A percentile compares a stretch with the other conserved stretches of the same genome.
phyloP scores from a whole-genome alignment of 2,113 vertebrate genomes.

The Syngnathoides biaculeatus region DNA sequence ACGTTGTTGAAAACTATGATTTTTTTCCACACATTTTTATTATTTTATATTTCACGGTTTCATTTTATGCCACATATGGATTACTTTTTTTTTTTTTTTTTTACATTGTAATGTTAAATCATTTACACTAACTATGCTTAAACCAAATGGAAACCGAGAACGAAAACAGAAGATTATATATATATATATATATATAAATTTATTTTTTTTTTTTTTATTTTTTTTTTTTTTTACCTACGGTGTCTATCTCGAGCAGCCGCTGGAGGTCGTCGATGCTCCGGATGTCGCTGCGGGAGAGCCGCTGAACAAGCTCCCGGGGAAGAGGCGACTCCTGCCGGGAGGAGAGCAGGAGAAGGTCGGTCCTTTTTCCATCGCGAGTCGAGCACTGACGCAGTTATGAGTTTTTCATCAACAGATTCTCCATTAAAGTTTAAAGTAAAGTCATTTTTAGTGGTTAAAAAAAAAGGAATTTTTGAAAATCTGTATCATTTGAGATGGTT shows the following conservation, averaged over 20 bases:
- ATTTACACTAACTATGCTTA: neutral
- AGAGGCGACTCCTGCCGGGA: slow-evolving; percentile 84
- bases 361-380: neutral
- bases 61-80: too few relatives aligned
- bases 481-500: neutral
- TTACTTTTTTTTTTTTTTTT: too few relatives aligned
- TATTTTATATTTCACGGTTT: too few relatives aligned
- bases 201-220: too few relatives aligned
- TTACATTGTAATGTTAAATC: too few relatives aligned
- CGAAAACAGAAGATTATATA: neutral
- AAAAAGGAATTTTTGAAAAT: neutral
- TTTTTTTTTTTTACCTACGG: slow-evolving; percentile 94
- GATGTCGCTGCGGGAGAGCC: slow-evolving; percentile 88
- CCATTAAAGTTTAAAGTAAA: too few relatives aligned
- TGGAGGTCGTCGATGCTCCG: slow-evolving; percentile 94
- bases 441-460: neutral
- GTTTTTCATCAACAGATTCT: neutral
- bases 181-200: too few relatives aligned
- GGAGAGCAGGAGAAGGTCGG: neutral
- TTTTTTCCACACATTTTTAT: too few relatives aligned
- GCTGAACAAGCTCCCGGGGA: slow-evolving; percentile 88
- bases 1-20: too few relatives aligned
- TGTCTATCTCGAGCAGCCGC: slow-evolving; percentile 94
- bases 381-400: neutral
- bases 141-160: too few relatives aligned